Conservation (phyloP, 2,888 invertebrate genomes). For the Aphodius sticticus region DNA sequence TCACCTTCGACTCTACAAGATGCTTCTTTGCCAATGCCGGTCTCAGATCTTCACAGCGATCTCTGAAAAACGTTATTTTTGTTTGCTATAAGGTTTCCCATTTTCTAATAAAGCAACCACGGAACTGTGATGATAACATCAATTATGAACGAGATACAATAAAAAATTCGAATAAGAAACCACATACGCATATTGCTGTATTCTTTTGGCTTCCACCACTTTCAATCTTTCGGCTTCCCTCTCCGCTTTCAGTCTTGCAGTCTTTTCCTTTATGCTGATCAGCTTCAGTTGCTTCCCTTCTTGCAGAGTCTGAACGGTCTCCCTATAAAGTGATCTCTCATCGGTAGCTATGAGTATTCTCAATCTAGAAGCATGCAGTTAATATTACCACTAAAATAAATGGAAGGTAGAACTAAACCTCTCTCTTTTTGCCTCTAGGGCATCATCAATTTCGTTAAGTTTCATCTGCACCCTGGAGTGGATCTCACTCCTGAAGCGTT, state of each 20-base stretch:
- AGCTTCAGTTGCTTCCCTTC: slow-evolving; percentile 61
- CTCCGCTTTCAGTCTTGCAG: slow-evolving; percentile 61
- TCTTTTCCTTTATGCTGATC: slow-evolving; percentile 62
- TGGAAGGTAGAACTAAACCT: slow-evolving; percentile 40
- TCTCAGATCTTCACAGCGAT: slow-evolving; percentile 61
- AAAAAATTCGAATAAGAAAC: not conserved
- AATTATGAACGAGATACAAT: not conserved
- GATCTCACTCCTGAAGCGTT: slow-evolving; percentile 47
- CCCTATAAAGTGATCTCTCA: slow-evolving; percentile 63
- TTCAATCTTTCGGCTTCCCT: slow-evolving; percentile 65
- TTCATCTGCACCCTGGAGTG: slow-evolving; percentile 51
- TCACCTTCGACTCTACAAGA: slow-evolving; percentile 63
- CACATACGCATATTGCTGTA: slow-evolving; percentile 58
- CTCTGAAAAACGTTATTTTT: slow-evolving; percentile 39
- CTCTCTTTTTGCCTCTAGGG: slow-evolving; percentile 58
- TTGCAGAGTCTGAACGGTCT: slow-evolving; percentile 65
- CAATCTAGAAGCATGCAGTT: slow-evolving; percentile 54
- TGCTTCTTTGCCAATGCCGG: slow-evolving; percentile 60
- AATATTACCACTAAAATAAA: not conserved
- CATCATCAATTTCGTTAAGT: slow-evolving; percentile 50
- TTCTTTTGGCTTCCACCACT: slow-evolving; percentile 58
- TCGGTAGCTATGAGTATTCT: slow-evolving; percentile 61
- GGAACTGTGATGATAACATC: too few relatives aligned
- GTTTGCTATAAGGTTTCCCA: not conserved
- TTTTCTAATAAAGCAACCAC: too few relatives aligned